Base-by-base conservation (phyloP, 1,140 invertebrate species). In the Aphelinus certus region DNA sequence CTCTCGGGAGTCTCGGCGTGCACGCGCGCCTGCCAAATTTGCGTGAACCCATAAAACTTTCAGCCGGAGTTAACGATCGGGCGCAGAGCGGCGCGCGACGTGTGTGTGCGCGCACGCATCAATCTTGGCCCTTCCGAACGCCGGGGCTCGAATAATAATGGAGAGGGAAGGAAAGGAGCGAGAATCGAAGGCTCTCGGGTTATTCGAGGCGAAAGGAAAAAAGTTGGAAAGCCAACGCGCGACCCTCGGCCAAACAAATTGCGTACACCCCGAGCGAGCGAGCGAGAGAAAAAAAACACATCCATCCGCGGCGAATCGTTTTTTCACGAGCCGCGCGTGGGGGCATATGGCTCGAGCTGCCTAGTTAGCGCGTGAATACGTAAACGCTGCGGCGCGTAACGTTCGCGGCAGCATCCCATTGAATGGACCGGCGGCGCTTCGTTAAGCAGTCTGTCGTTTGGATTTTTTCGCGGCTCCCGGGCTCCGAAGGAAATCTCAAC, bases 361-460 rank as follows among this genome's bases (percentile, higher is more conserved):
- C 61, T 71, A 75, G 67, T 75, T 75, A 75, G 67, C 67, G 73
- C 73, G 67, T 71, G 67, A 65, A 70, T 58, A 71, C 73, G 45
- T 64, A 70, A 49, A 65, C 61, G 72, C 46, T 3, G 9, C 1
- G 7, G 3, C 4, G 42, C 63, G n/a, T 45, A 48, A 78, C 79
- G 66, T 77, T 79, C 76, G 83, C 26, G 26, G 26, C 86, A 87
- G 86, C 86, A 87, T 88, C 86, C 86, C 80, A 88, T 88, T 88
- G 83, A 87, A 87, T 88, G 87, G 85, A 87, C 85, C 85, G 86
- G 84, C 84, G 83, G 58, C 85, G 86, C 85, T 88, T 88, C 87
- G 87, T 88, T 88, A 88, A 87, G 85, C 87, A 88, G 87, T 86
- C 87, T 88, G 85, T 88, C 87, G 85, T 86, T 85, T 86, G 84